Conservation (phyloP, 2,113 vertebrate species). For the Xiphophorus couchianus region DNA sequence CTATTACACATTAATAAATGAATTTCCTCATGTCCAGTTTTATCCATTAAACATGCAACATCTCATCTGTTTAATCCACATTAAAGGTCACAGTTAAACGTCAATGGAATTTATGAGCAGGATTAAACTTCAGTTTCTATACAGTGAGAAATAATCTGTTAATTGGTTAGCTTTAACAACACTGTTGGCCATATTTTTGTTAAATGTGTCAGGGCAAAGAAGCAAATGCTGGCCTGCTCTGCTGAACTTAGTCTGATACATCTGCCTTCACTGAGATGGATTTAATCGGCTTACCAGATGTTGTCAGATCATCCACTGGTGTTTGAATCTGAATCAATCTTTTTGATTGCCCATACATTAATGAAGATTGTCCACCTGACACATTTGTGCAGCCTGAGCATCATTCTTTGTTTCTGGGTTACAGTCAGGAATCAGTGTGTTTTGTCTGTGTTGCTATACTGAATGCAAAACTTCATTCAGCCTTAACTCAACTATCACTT, state of each 20-base stretch:
- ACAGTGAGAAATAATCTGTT: neutral
- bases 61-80: conserved; percentile 2
- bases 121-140: neutral
- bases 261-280: conserved; percentile 9
- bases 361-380: conserved; percentile 23
- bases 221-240: conserved; percentile 7
- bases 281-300: conserved; percentile 73
- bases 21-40: neutral
- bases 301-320: conserved; percentile 40
- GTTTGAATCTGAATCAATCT: conserved; percentile 57
- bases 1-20: neutral
- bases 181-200: neutral
- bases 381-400: neutral
- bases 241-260: conserved; percentile 17
- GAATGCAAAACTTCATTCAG: neutral
- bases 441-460: neutral
- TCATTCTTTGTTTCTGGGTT: neutral
- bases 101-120: neutral
- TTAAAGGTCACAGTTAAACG: neutral
- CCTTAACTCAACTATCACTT: neutral
- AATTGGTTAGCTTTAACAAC: neutral
- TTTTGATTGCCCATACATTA: conserved; percentile 55
- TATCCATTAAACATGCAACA: neutral
- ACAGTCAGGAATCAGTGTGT: no score
- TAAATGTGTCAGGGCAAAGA: neutral